phyloP scores from a whole-genome alignment of 2,888 invertebrate genomes.

The Calameuta pallipes region DNA sequence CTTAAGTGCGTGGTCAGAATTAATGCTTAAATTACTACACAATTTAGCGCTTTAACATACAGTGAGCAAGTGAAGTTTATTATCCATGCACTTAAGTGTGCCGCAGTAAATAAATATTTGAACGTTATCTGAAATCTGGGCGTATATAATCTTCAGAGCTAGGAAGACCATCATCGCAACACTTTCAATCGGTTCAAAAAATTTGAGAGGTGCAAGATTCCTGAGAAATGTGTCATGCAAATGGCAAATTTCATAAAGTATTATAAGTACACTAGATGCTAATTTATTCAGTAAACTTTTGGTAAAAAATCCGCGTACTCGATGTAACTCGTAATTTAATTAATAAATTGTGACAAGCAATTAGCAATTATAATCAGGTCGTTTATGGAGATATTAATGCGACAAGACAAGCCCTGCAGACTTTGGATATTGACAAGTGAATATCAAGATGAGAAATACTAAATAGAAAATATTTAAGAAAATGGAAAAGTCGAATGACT shows the following conservation, averaged over 20 bases:
- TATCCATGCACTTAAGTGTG: slow-evolving; percentile 12
- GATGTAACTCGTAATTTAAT: not conserved
- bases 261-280: not conserved
- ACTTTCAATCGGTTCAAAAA: not conserved
- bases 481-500: not conserved
- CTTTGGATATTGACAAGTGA: not conserved
- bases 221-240: not conserved
- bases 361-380: too few relatives aligned
- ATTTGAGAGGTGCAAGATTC: not conserved
- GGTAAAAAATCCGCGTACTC: not conserved
- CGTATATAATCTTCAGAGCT: not conserved
- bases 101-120: slow-evolving; percentile 36
- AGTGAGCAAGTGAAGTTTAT: not conserved
- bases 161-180: not conserved
- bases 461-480: not conserved
- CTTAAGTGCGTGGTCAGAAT: not conserved
- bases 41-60: not conserved
- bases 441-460: not conserved
- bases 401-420: not conserved
- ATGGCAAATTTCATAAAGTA: not conserved
- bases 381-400: not conserved
- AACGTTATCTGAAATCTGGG: slow-evolving; percentile 17
- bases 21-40: not conserved
- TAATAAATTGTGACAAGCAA: too few relatives aligned
- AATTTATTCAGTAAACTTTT: not conserved